A percentile compares a stretch with the other conserved stretches of the same genome.
Conservation (phyloP, 2,113 vertebrate species). For the Spea bombifrons region DNA sequence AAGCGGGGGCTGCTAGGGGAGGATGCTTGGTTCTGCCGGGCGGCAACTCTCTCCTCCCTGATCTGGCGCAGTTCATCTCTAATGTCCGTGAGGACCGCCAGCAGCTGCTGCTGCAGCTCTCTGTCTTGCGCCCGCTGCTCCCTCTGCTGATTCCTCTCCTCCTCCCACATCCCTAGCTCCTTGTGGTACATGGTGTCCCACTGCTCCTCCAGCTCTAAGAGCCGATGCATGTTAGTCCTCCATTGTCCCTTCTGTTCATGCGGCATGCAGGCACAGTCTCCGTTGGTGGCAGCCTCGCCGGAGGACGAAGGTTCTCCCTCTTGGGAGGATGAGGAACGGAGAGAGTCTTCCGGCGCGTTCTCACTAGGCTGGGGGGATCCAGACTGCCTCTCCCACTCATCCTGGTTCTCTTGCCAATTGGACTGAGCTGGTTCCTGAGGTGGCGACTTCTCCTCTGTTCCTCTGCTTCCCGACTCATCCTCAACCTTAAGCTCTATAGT, state of each 20-base stretch:
- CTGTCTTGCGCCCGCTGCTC: conserved; percentile 57
- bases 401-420: conserved; percentile 49
- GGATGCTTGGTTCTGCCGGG: conserved; percentile 35
- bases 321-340: conserved; percentile 55
- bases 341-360: conserved; percentile 56
- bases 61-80: conserved; percentile 57
- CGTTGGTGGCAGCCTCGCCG: neutral
- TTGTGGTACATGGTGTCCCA: conserved; percentile 63
- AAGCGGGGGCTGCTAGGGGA: neutral
- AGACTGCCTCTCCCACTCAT: conserved; percentile 44
- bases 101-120: conserved; percentile 61
- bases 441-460: conserved; percentile 39
- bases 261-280: conserved; percentile 50
- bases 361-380: conserved; percentile 52
- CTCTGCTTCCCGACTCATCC: conserved; percentile 49
- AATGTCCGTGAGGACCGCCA: conserved; percentile 61
- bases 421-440: conserved; percentile 51
- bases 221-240: conserved; percentile 57
- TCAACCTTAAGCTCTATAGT: conserved; percentile 46
- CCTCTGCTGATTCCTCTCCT: conserved; percentile 57
- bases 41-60: conserved; percentile 52
- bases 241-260: conserved; percentile 51
- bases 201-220: conserved; percentile 63
- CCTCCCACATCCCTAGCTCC: conserved; percentile 63
- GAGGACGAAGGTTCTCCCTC: conserved; percentile 35